These are phyloP conservation scores for Aphelinus certus DNA, from an alignment of 1,140 invertebrate genomes.

Conservation along the genomic window DNA sequence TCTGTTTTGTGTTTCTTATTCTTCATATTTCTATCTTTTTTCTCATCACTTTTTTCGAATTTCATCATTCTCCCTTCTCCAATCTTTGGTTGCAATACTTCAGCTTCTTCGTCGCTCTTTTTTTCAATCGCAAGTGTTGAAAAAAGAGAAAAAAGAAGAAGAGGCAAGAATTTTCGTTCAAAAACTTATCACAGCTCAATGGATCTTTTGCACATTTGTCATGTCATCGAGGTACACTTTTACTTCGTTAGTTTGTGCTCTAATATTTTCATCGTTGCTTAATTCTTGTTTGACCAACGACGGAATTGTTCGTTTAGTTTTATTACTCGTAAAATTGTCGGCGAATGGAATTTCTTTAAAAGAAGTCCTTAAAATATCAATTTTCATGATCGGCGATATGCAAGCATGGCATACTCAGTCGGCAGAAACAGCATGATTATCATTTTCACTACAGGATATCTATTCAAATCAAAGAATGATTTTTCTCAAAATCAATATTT, in stretches of 20 bases:
- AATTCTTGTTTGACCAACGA: constrained; percentile 1
- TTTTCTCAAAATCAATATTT: too few relatives aligned
- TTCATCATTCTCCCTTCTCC: constrained; percentile 19
- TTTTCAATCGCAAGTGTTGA: not conserved
- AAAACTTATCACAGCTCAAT: constrained; percentile 38
- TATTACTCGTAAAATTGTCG: not conserved
- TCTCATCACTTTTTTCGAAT: constrained; percentile 21
- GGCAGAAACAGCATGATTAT: too few relatives aligned
- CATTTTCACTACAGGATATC: too few relatives aligned
- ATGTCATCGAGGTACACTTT: constrained; percentile 17
- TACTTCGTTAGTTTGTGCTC: constrained; percentile 16
- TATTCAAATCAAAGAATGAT: too few relatives aligned
- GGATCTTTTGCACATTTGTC: constrained; percentile 3
- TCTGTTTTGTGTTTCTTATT: not conserved
- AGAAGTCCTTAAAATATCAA: not conserved
- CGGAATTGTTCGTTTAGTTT: not conserved
- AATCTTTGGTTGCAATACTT: constrained; percentile 42
- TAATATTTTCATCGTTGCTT: constrained; percentile 13
- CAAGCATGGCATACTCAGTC: too few relatives aligned
- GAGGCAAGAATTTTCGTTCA: constrained; percentile 31
- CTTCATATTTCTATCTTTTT: constrained; percentile 12
- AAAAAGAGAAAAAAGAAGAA: constrained; percentile 11
- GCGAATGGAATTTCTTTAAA: constrained; percentile 4
- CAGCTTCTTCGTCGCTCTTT: constrained; percentile 28
- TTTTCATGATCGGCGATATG: too few relatives aligned